A percentile compares a stretch with the other conserved stretches of the same genome.
Evolutionary conservation across 2,888 invertebrate genomes (phyloP).

Genomic region (Zele albiditarsus): DNA sequence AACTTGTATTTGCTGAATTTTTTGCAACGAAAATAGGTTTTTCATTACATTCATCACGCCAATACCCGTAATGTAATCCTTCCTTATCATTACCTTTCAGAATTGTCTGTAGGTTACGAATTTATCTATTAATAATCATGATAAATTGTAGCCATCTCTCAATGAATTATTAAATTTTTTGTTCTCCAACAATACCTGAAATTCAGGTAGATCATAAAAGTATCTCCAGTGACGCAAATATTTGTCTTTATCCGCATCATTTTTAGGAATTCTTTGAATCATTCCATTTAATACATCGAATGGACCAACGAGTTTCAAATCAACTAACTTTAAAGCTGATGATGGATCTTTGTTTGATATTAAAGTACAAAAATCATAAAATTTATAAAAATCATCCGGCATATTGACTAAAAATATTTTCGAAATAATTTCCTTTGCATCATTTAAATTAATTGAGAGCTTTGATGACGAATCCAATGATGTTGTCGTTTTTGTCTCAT

Average conservation of each 20-base stretch:
- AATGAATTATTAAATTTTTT: background rate
- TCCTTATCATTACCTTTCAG: conserved; percentile 80
- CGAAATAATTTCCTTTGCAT: conserved; percentile 75
- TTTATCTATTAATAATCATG: background rate
- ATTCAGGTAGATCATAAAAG: conserved; percentile 95
- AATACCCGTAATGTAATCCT: conserved; percentile 92
- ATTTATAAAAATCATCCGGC: conserved; percentile 91
- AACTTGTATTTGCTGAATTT: conserved; percentile 82
- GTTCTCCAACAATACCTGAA: conserved; percentile 78
- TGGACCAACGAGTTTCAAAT: conserved; percentile 87
- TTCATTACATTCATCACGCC: conserved; percentile 86
- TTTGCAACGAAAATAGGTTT: conserved; percentile 85
- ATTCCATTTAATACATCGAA: conserved; percentile 86
- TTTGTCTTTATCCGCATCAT: conserved; percentile 76
- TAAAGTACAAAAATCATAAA: conserved; percentile 84
- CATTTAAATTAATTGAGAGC: background rate
- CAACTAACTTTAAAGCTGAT: conserved; percentile 79
- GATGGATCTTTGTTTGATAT: conserved; percentile 76
- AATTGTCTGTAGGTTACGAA: conserved; percentile 76
- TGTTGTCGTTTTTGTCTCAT: background rate
- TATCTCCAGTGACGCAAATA: conserved; percentile 92
- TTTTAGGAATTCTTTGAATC: conserved; percentile 74
- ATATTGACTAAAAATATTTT: conserved; percentile 87
- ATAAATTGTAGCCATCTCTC: background rate
- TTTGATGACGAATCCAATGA: conserved; percentile 1